Percentiles rank a stretch among this genome's conserved stretches.
These are phyloP conservation scores for Myzus persicae DNA, from an alignment of 1,140 invertebrate species.

Conservation along the genomic window DNA sequence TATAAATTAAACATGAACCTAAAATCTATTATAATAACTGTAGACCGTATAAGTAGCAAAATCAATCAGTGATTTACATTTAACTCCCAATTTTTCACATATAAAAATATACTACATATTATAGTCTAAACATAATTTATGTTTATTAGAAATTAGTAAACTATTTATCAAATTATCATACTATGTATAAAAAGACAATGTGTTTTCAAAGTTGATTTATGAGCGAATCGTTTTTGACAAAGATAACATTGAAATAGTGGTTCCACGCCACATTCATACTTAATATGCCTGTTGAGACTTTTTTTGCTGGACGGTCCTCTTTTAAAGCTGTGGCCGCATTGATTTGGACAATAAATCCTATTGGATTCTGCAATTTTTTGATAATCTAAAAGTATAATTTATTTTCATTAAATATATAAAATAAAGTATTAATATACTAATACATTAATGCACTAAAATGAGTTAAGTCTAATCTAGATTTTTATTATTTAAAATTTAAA, in stretches of 20 bases:
- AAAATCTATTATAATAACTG: too few relatives aligned
- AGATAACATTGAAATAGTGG: slow-evolving; percentile 69
- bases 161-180: neutral
- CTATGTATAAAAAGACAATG: slow-evolving; percentile 63
- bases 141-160: neutral
- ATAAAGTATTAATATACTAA: neutral
- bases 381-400: neutral
- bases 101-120: neutral
- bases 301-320: slow-evolving; percentile 61
- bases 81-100: neutral
- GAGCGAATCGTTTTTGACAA: slow-evolving; percentile 69
- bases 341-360: slow-evolving; percentile 54
- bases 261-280: slow-evolving; percentile 65
- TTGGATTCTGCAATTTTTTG: neutral
- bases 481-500: neutral
- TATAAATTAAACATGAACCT: neutral
- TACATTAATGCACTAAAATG: neutral
- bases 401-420: neutral
- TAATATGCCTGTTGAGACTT: slow-evolving; percentile 58
- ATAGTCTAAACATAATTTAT: neutral
- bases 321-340: slow-evolving; percentile 48
- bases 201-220: slow-evolving; percentile 64
- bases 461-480: neutral
- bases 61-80: neutral
- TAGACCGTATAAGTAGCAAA: too few relatives aligned